Base-by-base conservation (phyloP, 2,888 invertebrate species). In the Idaea straminata region DNA sequence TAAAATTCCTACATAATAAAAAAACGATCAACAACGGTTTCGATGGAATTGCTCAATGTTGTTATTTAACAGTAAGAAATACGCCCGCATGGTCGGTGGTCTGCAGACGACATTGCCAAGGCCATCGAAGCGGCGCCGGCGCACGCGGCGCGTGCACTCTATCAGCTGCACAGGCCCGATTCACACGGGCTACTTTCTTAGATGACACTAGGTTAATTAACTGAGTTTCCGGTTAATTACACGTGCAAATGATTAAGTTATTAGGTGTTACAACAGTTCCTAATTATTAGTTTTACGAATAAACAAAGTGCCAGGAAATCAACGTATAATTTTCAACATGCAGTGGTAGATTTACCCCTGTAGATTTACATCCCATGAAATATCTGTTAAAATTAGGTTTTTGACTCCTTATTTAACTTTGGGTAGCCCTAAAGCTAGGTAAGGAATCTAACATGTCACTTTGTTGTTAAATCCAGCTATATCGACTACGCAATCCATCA, bases 91-190 rank as follows among this genome's bases (percentile, higher is more conserved):
- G 69, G 68, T 65, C 60, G 68, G 74, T 71, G 72, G 73, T 70
- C 74, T 71, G 70, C 72, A 78, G 77, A 80, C 81, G 87, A 85
- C 90, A 90, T 88, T 89, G 91, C 87, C 89, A 91, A 91, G 91
- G 91, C 84, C 89, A 85, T 77, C 74, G 77, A 78, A 78, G 78
- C 77, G 81, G 77, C 77, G 77, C 76, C 74, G 73, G 72, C 73
- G 75, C 75, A 71, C 71, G 74, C 72, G 76, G 72, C 80, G 78
- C 77, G 74, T 77, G 75, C 75, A 69, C 74, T 67, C 61, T 61
- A 16, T 16, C 59, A 4, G 13, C 6, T 25, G 25, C 58, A 5
- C 58, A 58, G 15, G 58, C 58, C 15, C 58, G 58, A 16, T 47
- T 47, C 47, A 47, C 47, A 47, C 47, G 47, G 47, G 47, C 13